Evolutionary conservation across 2,888 invertebrate species (phyloP), one percentile per base, ranked within the genome.

Genomic region (Stenotaenia linearis): DNA sequence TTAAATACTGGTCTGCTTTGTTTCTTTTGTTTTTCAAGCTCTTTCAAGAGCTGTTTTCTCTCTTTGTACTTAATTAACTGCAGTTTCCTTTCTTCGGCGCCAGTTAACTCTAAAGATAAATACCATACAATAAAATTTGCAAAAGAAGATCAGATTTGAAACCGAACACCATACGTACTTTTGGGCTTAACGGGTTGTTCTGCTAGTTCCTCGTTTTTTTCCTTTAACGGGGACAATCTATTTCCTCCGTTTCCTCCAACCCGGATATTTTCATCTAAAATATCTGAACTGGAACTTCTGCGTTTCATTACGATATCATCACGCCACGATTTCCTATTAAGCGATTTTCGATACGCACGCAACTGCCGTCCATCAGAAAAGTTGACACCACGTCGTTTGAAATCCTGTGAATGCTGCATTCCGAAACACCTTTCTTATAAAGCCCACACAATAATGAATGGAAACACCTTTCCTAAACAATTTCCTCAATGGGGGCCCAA

Each of bases 371-470:
- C 69, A 28, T 28, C 69, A 25, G 69, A 28, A 25, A 69, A 69
- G 69, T 69, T 69, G 69, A 69, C 69, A 28, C 12, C 10, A 0
- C 69, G 69, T 1, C 69, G 69, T 69, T 69, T 69, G 28, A 28
- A 69, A 28, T 69, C 69, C 12, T 69, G 69, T 69, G 69, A 69
- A 69, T 69, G 69, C 69, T 69, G 69, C 69, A 69, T 69, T 69
- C 69, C 50, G 50, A 50, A 50, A 50, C 50, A 50, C 50, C 50
- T 50, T 50, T 69, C 28, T 69, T 69, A 25, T 69, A 28, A 69
- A 69, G n/a, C 69, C 28, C 28, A 28, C 15, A 25, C 28, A 69
- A 69, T 28, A 28, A 69, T 69, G 69, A 69, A 69, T 69, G 28
- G 28, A 69, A 69, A 69, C 69, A 69, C 69, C 69, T 69, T 28